Evolutionary conservation across 2,888 invertebrate genomes (phyloP), one percentile per base, ranked within the genome.

Genomic region (Aporophyla nigra): DNA sequence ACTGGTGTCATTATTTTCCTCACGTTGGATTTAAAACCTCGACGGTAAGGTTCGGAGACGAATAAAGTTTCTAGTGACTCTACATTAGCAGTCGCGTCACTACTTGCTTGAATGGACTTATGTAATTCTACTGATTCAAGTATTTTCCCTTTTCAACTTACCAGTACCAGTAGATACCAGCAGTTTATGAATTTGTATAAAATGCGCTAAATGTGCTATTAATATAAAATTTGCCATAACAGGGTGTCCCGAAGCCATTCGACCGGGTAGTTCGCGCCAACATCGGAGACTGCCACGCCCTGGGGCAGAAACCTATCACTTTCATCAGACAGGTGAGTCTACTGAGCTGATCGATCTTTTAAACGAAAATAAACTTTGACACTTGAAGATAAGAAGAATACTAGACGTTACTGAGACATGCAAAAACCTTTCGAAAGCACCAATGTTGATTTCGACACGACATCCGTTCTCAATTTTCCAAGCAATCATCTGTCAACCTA

Each of bases 281-380:
- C 94, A 99, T 99, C 90, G 99, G 99, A 19, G 99, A 99, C 96
- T 98, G 99, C 86, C 99, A 99, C 96, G 99, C 99, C 0, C 98
- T 99, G 97, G 99, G 99, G 51, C 99, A 99, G 94, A 97, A 97
- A 71, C 99, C 99, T 19, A 97, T 99, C 84, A 99, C 99, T 3
- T 99, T 99, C 94, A 97, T 99, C 80, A 97, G 99, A 89, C 99
- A 99, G 97, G 99, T 98, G 88, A 92, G 93, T 87, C 49, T 0
- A 24, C 21, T 40, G 1, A 24, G n/a, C 24, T 56, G 14, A 3
- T 21, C 12, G n/a, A 21, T 33, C 12, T 14, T 40, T 19, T 43
- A 40, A 1, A 1, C 49, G 2, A 51, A 19, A 16, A 53, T 14
- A 19, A 71, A 40, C 49, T 27, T 58, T 6, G 2, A 43, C 51